Base-by-base conservation (phyloP, 1,140 invertebrate genomes). In the Archegozetes longisetosus region DNA sequence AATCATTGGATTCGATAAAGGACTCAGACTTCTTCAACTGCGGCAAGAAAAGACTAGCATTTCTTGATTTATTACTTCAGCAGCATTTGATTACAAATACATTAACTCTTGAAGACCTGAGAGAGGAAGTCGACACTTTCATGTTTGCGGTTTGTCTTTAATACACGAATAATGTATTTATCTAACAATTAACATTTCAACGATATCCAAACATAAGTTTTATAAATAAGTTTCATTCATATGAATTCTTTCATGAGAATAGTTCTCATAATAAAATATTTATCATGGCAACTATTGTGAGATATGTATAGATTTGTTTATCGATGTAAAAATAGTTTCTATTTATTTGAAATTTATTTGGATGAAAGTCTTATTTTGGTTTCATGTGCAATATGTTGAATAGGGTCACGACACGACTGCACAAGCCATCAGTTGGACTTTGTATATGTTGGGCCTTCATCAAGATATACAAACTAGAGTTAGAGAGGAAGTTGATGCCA, bases 111-210 rank as follows among this genome's bases (percentile, higher is more conserved):
- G 75, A 78, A 53, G 79, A 84, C 66, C 84, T 88, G 32, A 73
- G 82, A 51, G 84, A 88, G 69, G 85, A 88, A 75, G 85, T 86
- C 23, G 84, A 87, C 66, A 88, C 85, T 2, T 88, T 88, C 66
- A 87, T 79, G 77, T 79, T 79, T 71, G 64, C 66, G 24, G 64
- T 63, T 60, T 48, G 52, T 50, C 25, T 59, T 29, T 27, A 46
- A 1, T 52, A 52, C 14, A n/a, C 17, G 22, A n/a, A n/a, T n/a
- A n/a, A n/a, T n/a, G n/a, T n/a, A n/a, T n/a, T n/a, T n/a, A n/a
- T n/a, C n/a, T n/a, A n/a, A n/a, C n/a, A n/a, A n/a, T n/a, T n/a
- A n/a, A n/a, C n/a, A n/a, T n/a, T n/a, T n/a, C n/a, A n/a, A n/a
- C n/a, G n/a, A n/a, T n/a, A n/a, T n/a, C n/a, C 40, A 46, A 46